phyloP scores from a whole-genome alignment of 2,888 invertebrate species.

The Lamellibrachia columna region DNA sequence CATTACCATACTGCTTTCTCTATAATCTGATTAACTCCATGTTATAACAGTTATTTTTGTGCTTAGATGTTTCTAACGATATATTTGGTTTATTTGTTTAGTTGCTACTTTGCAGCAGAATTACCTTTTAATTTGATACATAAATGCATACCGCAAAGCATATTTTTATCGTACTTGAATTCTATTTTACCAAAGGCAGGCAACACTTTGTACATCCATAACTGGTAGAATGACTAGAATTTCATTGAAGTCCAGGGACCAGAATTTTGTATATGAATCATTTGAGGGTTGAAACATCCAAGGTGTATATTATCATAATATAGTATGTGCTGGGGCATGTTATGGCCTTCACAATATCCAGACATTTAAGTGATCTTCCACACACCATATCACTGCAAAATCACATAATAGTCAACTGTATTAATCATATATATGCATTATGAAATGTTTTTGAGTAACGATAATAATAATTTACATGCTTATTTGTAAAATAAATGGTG shows the following conservation, averaged over 20 bases:
- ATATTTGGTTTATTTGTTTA: not conserved
- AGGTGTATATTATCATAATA: not conserved
- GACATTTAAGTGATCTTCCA: not conserved
- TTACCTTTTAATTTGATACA: no score
- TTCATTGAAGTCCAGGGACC: not conserved
- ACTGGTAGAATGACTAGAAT: not conserved
- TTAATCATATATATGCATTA: no score
- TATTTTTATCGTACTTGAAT: no score
- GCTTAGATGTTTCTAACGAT: not conserved
- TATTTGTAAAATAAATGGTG: not conserved
- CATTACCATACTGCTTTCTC: no score
- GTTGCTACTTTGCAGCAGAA: no score
- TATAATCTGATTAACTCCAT: no score
- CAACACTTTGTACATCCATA: no score
- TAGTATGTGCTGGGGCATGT: not conserved
- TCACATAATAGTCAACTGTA: no score
- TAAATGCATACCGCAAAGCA: no score
- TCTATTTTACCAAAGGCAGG: no score
- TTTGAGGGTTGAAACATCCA: not conserved
- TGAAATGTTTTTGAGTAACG: not conserved
- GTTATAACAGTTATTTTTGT: not conserved
- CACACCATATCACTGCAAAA: not conserved
- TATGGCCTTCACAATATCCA: not conserved
- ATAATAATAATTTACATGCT: not conserved
- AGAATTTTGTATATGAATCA: not conserved